Percentiles rank a stretch among this genome's conserved stretches.
These are phyloP conservation scores for Procapra przewalskii DNA, from an alignment of 2,113 vertebrate species.

Conservation along the genomic window DNA sequence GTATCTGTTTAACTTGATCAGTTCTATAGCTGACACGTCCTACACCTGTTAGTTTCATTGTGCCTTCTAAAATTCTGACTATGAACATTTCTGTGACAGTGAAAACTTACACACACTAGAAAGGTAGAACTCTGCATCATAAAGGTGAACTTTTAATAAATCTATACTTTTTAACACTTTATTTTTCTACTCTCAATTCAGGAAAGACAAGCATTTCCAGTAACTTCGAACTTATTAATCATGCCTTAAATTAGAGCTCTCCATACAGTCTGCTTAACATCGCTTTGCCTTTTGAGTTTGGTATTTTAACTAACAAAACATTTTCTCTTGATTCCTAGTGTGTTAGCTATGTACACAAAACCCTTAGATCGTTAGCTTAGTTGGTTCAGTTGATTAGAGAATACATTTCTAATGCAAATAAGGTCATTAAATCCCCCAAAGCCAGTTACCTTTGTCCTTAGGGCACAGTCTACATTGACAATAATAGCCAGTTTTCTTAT, in stretches of 20 bases:
- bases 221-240: not conserved
- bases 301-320: not conserved
- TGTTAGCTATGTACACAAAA: not conserved
- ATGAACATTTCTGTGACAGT: not conserved
- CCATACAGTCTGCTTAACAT: not conserved
- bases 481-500: not conserved
- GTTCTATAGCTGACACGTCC: not conserved
- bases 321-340: not conserved
- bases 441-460: not conserved
- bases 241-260: constrained; percentile 1
- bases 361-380: not conserved
- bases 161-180: not conserved
- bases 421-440: not conserved
- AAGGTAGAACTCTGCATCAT: not conserved
- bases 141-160: not conserved
- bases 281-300: not conserved
- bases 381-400: not conserved
- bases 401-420: not conserved
- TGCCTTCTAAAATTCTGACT: not conserved
- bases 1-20: not conserved
- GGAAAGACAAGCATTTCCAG: not conserved
- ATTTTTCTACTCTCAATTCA: not conserved
- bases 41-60: not conserved
- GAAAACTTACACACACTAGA: not conserved
- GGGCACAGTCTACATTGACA: not conserved